Conservation (phyloP, 2,888 invertebrate genomes). For the Agriopis leucophaearia region DNA sequence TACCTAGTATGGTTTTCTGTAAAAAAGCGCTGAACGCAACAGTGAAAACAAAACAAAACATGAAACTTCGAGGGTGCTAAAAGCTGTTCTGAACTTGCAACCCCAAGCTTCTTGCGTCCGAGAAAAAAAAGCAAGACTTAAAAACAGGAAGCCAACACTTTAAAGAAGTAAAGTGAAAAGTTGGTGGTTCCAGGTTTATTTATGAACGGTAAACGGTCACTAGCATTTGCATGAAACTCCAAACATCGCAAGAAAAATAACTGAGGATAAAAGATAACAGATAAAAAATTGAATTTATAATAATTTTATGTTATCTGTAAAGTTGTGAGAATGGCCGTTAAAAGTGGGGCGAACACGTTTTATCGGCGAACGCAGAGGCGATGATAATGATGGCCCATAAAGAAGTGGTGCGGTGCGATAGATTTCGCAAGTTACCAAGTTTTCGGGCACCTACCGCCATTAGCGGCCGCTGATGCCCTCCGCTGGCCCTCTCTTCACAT, state of each 20-base stretch:
- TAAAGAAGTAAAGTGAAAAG: conserved; percentile 82
- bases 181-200: conserved; percentile 76
- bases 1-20: neutral
- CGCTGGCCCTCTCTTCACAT: conserved; percentile 58
- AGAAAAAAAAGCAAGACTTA: conserved; percentile 75
- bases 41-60: conserved; percentile 35
- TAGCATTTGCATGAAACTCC: neutral
- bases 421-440: conserved; percentile 83
- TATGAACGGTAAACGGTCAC: conserved; percentile 71
- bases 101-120: conserved; percentile 71
- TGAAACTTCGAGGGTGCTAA: conserved; percentile 69
- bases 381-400: conserved; percentile 84
- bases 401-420: conserved; percentile 79
- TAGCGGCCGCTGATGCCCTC: conserved; percentile 76
- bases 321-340: conserved; percentile 74
- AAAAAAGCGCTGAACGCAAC: conserved; percentile 17
- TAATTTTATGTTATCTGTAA: conserved; percentile 76
- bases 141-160: conserved; percentile 84
- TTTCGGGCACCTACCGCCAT: conserved; percentile 76
- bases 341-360: conserved; percentile 81
- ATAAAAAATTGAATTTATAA: conserved; percentile 67
- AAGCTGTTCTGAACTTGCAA: conserved; percentile 81
- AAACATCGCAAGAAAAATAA: conserved; percentile 22
- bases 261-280: conserved; percentile 1
- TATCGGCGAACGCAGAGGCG: conserved; percentile 80